phyloP scores from a whole-genome alignment of 2,888 invertebrate species.

The Physocephala rufipes region DNA sequence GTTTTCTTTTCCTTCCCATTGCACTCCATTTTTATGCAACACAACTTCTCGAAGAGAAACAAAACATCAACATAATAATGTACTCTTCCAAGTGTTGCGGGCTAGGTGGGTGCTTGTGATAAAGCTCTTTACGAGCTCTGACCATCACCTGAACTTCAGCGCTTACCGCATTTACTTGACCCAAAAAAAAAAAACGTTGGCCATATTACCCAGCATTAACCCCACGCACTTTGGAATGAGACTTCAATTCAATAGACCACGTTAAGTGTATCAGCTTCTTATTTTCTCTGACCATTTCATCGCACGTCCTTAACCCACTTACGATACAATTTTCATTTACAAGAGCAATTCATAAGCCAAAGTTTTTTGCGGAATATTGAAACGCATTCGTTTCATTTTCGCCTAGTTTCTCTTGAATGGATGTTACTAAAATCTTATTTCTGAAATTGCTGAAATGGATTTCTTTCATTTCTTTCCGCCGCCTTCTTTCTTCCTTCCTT shows the following conservation, averaged over 20 bases:
- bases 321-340: neutral
- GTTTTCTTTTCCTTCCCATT: neutral
- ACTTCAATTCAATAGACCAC: neutral
- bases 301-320: neutral
- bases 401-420: constrained; percentile 1
- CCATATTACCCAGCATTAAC: constrained; percentile 12
- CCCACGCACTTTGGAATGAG: constrained; percentile 12
- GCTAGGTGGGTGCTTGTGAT: neutral
- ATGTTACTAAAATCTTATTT: too few species aligned
- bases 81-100: too few species aligned
- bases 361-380: too few species aligned
- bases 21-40: neutral
- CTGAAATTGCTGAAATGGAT: constrained; percentile 10
- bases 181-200: neutral
- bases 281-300: neutral
- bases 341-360: too few species aligned
- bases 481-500: neutral
- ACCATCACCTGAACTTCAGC: too few species aligned
- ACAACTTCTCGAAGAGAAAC: neutral
- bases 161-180: neutral
- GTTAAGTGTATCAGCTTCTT: neutral
- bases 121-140: too few species aligned
- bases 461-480: constrained; percentile 11
- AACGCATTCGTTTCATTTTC: constrained; percentile 12
- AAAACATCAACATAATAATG: too few species aligned